Base-by-base conservation (phyloP, 1,140 invertebrate genomes). In the Rhagoletis zephyria region DNA sequence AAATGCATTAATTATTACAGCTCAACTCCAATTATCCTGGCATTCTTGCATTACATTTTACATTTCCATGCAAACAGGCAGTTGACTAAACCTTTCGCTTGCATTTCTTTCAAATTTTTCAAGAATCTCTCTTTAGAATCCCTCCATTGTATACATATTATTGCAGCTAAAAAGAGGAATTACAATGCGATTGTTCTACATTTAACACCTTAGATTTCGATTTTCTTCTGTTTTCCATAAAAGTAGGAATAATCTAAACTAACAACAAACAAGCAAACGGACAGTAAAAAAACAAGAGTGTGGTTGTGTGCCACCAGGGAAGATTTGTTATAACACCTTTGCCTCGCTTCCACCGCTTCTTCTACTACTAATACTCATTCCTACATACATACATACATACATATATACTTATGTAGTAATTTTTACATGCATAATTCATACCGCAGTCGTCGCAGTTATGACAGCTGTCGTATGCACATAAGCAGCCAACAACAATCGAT, bases 381-480 rank as follows among this genome's bases (percentile, higher is more conserved):
- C 14, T 9, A 51, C 7, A 56, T 56, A 56, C 56, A 56, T 81
- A n/a, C n/a, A n/a, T n/a, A 74, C 4, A 7, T 48, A 74, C 12
- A 2, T 74, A 70, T 14, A 1, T 70, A 67, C 30, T 30, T 30
- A 30, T 30, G 30, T 30, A 30, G 30, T 30, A 30, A 30, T 30
- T 30, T 30, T 30, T 30, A 30, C 12, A 40, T 67, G 12, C 14
- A 77, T 77, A 77, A 77, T 48, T 77, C 45, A 77, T 77, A 3
- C 45, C 10, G 42, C 12, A 45, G 45, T 56, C 74, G n/a, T 56
- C 48, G n/a, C n/a, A 81, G 48, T 81, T 81, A 81, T 81, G 74
- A 51, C 74, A 81, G 74, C 74, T 81, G 74, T 81, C 74, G 48
- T 10, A 81, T 51, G 48, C 74, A 19, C 48, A 42, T 81, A 56